Evolutionary conservation across 2,888 invertebrate genomes (phyloP).

Genomic region (Trachelus stipa): DNA sequence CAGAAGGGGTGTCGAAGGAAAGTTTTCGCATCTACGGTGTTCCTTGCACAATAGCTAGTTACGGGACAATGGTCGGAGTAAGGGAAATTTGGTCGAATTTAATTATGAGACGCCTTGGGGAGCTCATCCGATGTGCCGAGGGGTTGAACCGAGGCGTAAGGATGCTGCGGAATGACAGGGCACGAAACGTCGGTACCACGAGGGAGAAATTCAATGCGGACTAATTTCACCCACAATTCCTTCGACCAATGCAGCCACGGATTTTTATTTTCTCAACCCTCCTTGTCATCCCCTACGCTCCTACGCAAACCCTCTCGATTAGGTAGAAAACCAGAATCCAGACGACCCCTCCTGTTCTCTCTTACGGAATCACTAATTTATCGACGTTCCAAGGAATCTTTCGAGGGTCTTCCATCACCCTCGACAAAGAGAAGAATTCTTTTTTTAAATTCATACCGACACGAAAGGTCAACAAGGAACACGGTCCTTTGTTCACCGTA

Average conservation of each 20-base stretch:
- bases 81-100: conserved; percentile 66
- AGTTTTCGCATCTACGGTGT: conserved; percentile 54
- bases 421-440: neutral
- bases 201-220: conserved; percentile 65
- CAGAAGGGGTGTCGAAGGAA: conserved; percentile 32
- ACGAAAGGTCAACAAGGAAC: neutral
- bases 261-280: conserved; percentile 22
- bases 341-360: neutral
- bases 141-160: conserved; percentile 36
- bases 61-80: conserved; percentile 62
- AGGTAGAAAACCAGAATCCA: neutral
- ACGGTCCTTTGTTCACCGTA: neutral
- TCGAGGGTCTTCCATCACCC: neutral
- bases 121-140: conserved; percentile 45
- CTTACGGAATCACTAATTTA: neutral
- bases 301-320: neutral
- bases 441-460: neutral
- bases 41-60: conserved; percentile 65
- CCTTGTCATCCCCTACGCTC: neutral
- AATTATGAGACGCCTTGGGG: conserved; percentile 66
- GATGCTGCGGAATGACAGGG: conserved; percentile 17
- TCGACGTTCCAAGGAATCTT: neutral
- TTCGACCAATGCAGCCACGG: conserved; percentile 43
- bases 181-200: conserved; percentile 33
- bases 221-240: conserved; percentile 62